phyloP scores from a whole-genome alignment of 2,888 invertebrate species.

The Leptopilina syphax region DNA sequence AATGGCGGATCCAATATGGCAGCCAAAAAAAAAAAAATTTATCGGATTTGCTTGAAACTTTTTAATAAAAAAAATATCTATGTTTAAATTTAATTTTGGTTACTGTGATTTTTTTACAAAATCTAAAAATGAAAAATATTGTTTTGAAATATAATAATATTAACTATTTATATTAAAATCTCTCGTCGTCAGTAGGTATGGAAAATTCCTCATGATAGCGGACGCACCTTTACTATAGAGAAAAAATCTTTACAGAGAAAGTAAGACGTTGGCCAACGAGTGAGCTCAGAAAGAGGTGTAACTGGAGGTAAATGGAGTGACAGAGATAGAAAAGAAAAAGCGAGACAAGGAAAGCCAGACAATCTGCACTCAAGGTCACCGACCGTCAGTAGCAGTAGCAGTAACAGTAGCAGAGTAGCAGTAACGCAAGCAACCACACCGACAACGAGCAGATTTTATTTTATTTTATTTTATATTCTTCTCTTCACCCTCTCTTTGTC shows the following conservation, averaged over 20 bases:
- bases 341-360: slow-evolving; percentile 31
- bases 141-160: not conserved
- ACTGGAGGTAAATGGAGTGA: slow-evolving; percentile 5
- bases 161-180: not conserved
- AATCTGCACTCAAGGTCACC: slow-evolving; percentile 34
- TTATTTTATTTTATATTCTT: not conserved
- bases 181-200: slow-evolving; percentile 15
- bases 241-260: slow-evolving; percentile 28
- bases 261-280: slow-evolving; percentile 29
- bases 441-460: slow-evolving; percentile 6
- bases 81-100: too few species aligned
- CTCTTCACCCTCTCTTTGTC: slow-evolving; percentile 21
- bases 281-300: slow-evolving; percentile 15
- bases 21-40: too few species aligned
- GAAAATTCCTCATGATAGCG: slow-evolving; percentile 20
- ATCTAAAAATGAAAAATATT: too few species aligned
- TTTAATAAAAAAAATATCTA: too few species aligned
- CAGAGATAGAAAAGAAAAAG: slow-evolving; percentile 16
- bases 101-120: too few species aligned
- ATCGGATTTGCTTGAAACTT: too few species aligned
- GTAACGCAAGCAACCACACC: not conserved
- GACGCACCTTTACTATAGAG: slow-evolving; percentile 19
- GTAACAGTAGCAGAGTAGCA: slow-evolving; percentile 25
- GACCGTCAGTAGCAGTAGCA: slow-evolving; percentile 26
- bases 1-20: too few species aligned